These are phyloP conservation scores for Aldabrachelys gigantea DNA, from an alignment of 2,113 vertebrate genomes.

Conservation along the genomic window DNA sequence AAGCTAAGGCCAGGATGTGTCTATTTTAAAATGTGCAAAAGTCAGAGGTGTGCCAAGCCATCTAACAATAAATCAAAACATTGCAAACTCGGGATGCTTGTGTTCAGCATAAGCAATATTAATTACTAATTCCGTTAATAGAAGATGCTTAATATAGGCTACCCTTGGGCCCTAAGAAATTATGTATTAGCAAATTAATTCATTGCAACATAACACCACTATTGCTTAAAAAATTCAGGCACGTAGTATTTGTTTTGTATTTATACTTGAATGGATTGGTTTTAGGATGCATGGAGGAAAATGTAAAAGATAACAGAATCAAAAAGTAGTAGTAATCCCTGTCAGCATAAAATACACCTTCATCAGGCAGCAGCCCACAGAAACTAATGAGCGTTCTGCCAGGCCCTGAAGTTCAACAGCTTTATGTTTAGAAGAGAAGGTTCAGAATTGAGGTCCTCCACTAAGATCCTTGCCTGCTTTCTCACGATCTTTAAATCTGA, in stretches of 20 bases:
- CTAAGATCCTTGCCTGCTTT: rapidly evolving
- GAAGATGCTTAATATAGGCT: background rate
- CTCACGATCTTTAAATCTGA: background rate
- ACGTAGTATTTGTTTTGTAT: background rate
- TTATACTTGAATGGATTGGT: background rate
- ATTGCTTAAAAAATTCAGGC: background rate
- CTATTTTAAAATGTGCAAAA: constrained; percentile 18
- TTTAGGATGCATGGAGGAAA: background rate
- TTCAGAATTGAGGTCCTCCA: background rate
- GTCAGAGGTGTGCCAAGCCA: background rate
- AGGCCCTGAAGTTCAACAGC: background rate
- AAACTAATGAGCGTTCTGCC: background rate
- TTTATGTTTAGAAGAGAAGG: background rate
- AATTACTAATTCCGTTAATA: constrained; percentile 16
- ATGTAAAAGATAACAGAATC: background rate
- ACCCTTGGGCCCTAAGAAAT: background rate
- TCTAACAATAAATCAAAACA: background rate
- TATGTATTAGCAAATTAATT: constrained; percentile 35
- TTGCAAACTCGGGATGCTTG: background rate
- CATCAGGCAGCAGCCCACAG: background rate
- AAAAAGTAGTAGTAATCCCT: background rate
- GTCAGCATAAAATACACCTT: background rate
- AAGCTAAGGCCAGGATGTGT: background rate
- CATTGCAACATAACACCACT: background rate
- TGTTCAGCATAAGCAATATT: background rate